Evolutionary conservation across 2,113 vertebrate genomes (phyloP), one percentile per base, ranked within the genome.

Genomic region (Meriones unguiculatus): DNA sequence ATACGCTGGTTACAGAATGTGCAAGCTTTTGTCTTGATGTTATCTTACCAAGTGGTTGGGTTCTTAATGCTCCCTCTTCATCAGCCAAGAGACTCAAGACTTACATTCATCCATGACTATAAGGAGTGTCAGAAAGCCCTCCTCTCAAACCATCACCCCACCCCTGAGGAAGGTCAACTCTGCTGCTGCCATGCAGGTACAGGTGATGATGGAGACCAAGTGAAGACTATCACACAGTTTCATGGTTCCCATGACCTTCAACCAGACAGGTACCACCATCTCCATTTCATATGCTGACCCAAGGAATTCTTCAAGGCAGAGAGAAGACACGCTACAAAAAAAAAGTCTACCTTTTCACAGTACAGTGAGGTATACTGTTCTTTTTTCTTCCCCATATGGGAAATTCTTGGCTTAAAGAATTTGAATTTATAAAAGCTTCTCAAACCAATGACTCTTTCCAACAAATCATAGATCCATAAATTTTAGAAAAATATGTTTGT

Each of bases 381-480:
- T 46, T 22, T 75, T 11, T 14, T 73, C 32, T 54, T 22, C 4
- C 2, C 41, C 52, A 50, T 72, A 50, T 67, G 25, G n/a, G 67
- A 93, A 94, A 76, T 38, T 94, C 46, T 81, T 90, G 30, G 18
- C 52, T 96, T 59, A 94, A 96, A 81, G n/a, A 89, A 97, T 80
- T 20, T 87, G 64, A 91, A 50, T 80, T 96, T 62, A 89, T 75
- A 87, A 96, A 96, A 90, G 24, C 38, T 65, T 95, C 62, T 91
- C 41, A 97, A 94, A 76, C 86, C 87, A 93, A 41, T 38, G 52
- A 70, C 20, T 35, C 76, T 93, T 93, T 77, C 70, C 90, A n/a
- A 95, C 41, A 93, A 96, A 93, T 77, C 59, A 89, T 5, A 77
- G 28, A 80, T 69, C 67, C 22, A 88, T 85, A 67, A 77, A 89